Conservation (phyloP, 2,113 vertebrate species). For the Crotophaga sulcirostris region DNA sequence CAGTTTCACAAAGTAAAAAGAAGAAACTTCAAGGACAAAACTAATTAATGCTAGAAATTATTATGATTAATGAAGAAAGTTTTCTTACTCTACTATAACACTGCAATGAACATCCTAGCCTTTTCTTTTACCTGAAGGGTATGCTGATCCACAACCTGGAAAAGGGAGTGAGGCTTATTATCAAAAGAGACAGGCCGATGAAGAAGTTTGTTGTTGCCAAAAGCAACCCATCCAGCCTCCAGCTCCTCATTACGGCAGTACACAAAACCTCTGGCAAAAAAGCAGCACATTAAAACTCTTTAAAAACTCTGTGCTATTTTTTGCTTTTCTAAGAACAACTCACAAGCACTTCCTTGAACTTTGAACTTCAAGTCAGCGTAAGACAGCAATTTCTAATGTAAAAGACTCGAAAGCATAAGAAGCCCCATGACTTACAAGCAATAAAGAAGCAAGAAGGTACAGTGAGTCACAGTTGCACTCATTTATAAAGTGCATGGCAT, state of each 20-base stretch:
- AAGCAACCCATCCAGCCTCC: constrained; percentile 93
- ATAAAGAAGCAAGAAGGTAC: not conserved
- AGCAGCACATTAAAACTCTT: not conserved
- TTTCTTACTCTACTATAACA: not conserved
- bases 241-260: constrained; percentile 96
- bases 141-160: constrained; percentile 94
- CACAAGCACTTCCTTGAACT: not conserved
- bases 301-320: not conserved
- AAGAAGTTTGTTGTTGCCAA: constrained; percentile 85
- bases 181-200: constrained; percentile 95
- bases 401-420: not conserved
- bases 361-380: not conserved
- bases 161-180: constrained; percentile 95
- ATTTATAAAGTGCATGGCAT: not conserved
- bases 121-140: constrained; percentile 89
- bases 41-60: not conserved
- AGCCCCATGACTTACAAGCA: not conserved
- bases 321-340: not conserved
- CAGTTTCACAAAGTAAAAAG: not conserved
- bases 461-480: not conserved
- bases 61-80: not conserved
- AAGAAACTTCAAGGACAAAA: not conserved
- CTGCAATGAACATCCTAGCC: not conserved
- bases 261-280: constrained; percentile 88
- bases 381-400: not conserved